These are phyloP conservation scores for Xenus cinereus DNA, from an alignment of 2,113 vertebrate species.

Conservation along the genomic window DNA sequence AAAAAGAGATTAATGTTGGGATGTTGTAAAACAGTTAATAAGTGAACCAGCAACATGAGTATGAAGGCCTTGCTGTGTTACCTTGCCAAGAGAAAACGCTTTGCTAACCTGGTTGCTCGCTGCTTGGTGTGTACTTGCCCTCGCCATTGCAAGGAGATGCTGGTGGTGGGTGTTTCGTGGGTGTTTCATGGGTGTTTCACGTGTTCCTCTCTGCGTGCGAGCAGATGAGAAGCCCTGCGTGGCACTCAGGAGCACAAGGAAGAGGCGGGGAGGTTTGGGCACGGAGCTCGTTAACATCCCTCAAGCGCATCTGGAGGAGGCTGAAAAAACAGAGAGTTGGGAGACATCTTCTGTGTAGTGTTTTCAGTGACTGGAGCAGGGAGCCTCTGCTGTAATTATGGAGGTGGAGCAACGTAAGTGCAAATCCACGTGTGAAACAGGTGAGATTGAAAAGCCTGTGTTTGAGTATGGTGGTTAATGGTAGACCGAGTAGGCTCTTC, in stretches of 20 bases:
- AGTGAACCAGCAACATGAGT: neutral
- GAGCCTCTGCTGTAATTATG: neutral
- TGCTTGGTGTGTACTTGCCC: neutral
- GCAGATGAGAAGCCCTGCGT: slow-evolving; percentile 24
- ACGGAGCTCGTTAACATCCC: neutral
- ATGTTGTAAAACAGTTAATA: neutral
- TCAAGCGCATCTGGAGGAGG: neutral
- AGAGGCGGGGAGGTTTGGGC: neutral
- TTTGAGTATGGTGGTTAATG: neutral
- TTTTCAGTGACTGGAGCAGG: neutral
- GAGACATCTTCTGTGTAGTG: neutral
- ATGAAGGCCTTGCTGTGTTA: neutral
- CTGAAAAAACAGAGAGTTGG: neutral
- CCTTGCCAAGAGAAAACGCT: neutral
- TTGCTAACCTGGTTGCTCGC: neutral
- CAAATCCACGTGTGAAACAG: neutral
- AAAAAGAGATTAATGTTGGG: neutral
- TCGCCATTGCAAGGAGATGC: neutral
- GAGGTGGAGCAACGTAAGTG: neutral
- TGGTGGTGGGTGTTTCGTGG: neutral
- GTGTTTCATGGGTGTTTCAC: neutral
- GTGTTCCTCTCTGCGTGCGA: neutral
- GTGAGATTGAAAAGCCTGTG: neutral
- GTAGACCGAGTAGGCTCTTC: neutral
- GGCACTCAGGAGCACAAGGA: slow-evolving; percentile 6